Conservation (phyloP, 1,140 invertebrate genomes). For the Drosophila funebris region DNA sequence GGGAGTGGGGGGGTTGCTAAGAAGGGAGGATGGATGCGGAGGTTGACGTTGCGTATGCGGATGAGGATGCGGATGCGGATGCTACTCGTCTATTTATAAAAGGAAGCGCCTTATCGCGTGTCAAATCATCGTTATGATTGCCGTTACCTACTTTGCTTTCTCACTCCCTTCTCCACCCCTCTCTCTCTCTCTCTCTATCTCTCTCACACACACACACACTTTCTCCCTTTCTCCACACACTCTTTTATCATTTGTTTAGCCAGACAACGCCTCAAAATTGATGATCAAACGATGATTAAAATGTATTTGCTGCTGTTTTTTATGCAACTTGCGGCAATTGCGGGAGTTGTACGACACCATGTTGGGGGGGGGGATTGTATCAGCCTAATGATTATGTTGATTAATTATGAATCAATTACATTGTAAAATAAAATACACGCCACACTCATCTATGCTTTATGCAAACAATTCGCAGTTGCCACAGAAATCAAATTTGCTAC, state of each 20-base stretch:
- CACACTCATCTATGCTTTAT: background rate
- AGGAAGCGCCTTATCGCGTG: constrained; percentile 79
- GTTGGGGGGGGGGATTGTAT: constrained; percentile 10
- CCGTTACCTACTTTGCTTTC: constrained; percentile 34
- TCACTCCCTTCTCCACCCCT: background rate
- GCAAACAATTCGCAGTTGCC: background rate
- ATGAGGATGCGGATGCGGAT: constrained; percentile 9
- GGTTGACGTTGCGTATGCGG: background rate
- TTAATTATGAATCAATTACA: constrained; percentile 82
- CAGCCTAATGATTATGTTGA: constrained; percentile 71
- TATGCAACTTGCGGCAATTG: background rate
- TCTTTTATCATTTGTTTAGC: constrained; percentile 41
- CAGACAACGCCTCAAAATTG: constrained; percentile 52
- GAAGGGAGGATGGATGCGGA: background rate
- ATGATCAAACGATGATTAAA: constrained; percentile 82
- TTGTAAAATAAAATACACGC: constrained; percentile 51
- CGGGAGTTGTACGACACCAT: no score
- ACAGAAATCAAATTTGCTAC: constrained; percentile 59
- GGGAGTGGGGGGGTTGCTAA: constrained; percentile 30
- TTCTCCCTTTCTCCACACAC: background rate
- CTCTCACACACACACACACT: background rate
- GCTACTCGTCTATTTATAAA: constrained; percentile 6
- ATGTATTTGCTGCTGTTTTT: constrained; percentile 66
- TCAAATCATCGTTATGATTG: constrained; percentile 82
- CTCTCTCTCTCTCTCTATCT: background rate